A percentile compares a stretch with the other conserved stretches of the same genome.
phyloP scores from a whole-genome alignment of 2,888 invertebrate genomes.

The Eledone cirrhosa region DNA sequence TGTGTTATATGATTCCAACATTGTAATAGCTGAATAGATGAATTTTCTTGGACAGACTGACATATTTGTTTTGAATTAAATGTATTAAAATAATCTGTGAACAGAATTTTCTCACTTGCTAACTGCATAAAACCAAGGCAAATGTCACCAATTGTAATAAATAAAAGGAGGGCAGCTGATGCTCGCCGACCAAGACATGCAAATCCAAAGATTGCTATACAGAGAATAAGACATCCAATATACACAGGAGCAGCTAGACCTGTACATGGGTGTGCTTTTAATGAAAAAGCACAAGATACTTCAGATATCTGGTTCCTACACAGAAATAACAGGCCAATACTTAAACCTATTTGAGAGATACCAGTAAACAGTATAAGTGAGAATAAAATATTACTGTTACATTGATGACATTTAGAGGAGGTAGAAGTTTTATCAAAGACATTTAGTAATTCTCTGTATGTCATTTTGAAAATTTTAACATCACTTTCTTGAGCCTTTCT shows the following conservation, averaged over 20 bases:
- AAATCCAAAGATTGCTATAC: conserved; percentile 31
- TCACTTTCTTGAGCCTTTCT: too few relatives aligned
- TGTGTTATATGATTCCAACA: not conserved
- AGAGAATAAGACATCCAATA: conserved; percentile 28
- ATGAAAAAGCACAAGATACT: conserved; percentile 21
- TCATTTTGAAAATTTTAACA: too few relatives aligned
- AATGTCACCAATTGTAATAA: conserved; percentile 29
- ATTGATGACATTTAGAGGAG: too few relatives aligned
- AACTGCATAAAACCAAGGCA: conserved; percentile 24
- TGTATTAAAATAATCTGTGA: not conserved
- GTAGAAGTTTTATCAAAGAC: too few relatives aligned
- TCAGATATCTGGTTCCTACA: not conserved
- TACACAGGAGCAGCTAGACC: conserved; percentile 31
- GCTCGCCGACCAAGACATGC: conserved; percentile 33
- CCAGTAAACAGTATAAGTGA: not conserved
- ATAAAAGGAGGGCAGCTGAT: conserved; percentile 29
- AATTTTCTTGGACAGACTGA: too few relatives aligned
- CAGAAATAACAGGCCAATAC: not conserved
- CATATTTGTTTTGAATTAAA: too few relatives aligned
- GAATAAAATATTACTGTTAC: too few relatives aligned
- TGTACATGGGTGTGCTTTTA: conserved; percentile 30
- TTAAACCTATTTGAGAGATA: not conserved
- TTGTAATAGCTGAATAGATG: too few relatives aligned
- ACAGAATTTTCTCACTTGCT: conserved; percentile 9
- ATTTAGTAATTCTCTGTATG: too few relatives aligned